Percentiles rank a stretch among this genome's conserved stretches.
Conservation (phyloP, 2,888 invertebrate genomes). For the Eledone cirrhosa region DNA sequence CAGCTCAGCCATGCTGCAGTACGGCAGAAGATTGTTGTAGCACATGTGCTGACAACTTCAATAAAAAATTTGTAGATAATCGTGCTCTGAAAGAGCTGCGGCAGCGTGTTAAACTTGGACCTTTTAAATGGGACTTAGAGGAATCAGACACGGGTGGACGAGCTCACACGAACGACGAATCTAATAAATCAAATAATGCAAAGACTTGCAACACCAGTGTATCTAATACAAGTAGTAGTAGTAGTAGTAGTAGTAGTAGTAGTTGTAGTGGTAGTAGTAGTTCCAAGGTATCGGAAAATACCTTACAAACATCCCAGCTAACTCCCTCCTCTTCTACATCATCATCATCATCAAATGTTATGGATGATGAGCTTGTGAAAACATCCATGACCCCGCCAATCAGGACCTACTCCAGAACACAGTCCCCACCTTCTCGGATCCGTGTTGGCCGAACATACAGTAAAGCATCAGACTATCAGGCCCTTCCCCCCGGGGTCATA, state of each 20-base stretch:
- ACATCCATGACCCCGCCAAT: constrained; percentile 16
- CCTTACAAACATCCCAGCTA: neutral
- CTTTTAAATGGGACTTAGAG: constrained; percentile 27
- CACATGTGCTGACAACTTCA: neutral
- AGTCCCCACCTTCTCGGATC: constrained; percentile 16
- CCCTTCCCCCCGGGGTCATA: constrained; percentile 3
- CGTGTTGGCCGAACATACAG: constrained; percentile 24
- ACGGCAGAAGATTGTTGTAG: neutral
- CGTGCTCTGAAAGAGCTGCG: constrained; percentile 28
- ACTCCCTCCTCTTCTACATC: neutral
- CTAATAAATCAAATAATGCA: neutral
- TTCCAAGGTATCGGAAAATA: neutral
- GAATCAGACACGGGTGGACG: constrained; percentile 21
- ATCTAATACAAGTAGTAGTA: too few species aligned
- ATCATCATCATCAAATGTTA: neutral
- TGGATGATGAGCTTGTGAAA: constrained; percentile 9
- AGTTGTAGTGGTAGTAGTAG: too few species aligned
- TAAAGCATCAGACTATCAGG: constrained; percentile 22
- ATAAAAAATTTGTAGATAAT: constrained; percentile 19
- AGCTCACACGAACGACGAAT: constrained; percentile 5
- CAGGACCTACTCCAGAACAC: constrained; percentile 12
- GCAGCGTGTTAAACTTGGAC: constrained; percentile 27
- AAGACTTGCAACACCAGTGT: too few species aligned
- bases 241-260: too few species aligned
- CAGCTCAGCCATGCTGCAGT: neutral